These are phyloP conservation scores for Phylloscopus trochilus DNA, from an alignment of 2,113 vertebrate species.

Conservation along the genomic window DNA sequence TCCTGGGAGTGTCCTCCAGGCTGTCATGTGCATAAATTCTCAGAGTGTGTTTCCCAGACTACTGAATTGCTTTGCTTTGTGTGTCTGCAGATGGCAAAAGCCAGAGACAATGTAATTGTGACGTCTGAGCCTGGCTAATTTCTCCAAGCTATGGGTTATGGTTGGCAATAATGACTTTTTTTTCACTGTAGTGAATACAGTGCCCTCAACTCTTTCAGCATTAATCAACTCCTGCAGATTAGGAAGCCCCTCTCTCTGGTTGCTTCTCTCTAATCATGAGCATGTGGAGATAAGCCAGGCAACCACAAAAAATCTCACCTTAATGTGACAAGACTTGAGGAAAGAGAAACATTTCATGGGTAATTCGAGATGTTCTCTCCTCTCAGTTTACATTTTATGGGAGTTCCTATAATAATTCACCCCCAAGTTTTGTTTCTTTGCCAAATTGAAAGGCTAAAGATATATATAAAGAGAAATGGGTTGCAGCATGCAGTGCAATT, in stretches of 20 bases:
- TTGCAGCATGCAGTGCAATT: not conserved
- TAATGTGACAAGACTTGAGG: not conserved
- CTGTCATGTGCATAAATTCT: not conserved
- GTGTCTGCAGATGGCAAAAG: not conserved
- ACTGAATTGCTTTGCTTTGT: not conserved
- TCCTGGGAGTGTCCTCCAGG: not conserved
- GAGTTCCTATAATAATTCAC: not conserved
- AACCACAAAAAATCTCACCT: not conserved
- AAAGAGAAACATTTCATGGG: not conserved
- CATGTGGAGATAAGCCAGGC: not conserved
- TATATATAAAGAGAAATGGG: not conserved
- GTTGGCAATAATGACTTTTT: not conserved
- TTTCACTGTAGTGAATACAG: not conserved
- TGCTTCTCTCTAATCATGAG: not conserved
- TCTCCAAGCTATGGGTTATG: not conserved
- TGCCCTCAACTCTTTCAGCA: not conserved
- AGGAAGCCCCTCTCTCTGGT: not conserved
- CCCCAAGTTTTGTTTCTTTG: not conserved
- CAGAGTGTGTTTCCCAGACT: not conserved
- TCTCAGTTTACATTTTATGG: not conserved
- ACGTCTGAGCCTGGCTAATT: not conserved
- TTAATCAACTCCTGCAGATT: not conserved
- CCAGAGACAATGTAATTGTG: not conserved
- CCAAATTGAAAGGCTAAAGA: not conserved
- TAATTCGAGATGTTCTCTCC: not conserved